phyloP scores from a whole-genome alignment of 2,797 vertebrate genomes.

The Microtus agrestis region DNA sequence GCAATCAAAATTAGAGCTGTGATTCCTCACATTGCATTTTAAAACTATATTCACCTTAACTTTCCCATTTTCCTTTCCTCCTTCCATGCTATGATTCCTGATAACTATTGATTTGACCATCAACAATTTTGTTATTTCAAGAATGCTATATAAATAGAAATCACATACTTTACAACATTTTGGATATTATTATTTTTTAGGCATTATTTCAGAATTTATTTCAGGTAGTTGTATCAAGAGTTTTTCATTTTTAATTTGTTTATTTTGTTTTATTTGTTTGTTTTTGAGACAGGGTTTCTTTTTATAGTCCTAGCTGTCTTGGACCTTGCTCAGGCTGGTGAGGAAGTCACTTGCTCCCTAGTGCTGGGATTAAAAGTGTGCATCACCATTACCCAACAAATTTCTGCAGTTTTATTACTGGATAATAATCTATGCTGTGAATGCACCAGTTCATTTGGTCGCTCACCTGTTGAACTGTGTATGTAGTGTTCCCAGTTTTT shows the following conservation, averaged over 20 bases:
- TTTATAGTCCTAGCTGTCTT: neutral
- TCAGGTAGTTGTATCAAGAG: neutral
- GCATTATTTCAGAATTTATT: conserved; percentile 30
- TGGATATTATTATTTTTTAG: neutral
- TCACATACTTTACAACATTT: conserved; percentile 1
- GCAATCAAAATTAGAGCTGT: neutral
- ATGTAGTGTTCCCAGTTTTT: neutral
- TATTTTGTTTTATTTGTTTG: neutral
- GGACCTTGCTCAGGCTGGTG: neutral
- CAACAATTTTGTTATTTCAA: conserved; percentile 56
- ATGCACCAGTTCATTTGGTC: conserved; percentile 38
- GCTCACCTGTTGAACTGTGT: neutral
- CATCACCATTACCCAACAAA: neutral
- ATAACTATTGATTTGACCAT: neutral
- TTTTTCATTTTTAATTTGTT: conserved; percentile 8
- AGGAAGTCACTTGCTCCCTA: neutral
- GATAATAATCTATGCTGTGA: neutral
- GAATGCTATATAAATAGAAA: conserved; percentile 12
- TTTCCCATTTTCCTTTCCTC: neutral
- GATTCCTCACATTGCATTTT: neutral
- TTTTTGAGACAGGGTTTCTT: neutral
- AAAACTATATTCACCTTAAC: neutral
- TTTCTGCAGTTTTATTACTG: conserved; percentile 64
- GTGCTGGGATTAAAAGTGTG: neutral
- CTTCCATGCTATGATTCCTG: neutral